Base-by-base conservation (phyloP, 2,113 vertebrate species). In the Turdus rufiventris region DNA sequence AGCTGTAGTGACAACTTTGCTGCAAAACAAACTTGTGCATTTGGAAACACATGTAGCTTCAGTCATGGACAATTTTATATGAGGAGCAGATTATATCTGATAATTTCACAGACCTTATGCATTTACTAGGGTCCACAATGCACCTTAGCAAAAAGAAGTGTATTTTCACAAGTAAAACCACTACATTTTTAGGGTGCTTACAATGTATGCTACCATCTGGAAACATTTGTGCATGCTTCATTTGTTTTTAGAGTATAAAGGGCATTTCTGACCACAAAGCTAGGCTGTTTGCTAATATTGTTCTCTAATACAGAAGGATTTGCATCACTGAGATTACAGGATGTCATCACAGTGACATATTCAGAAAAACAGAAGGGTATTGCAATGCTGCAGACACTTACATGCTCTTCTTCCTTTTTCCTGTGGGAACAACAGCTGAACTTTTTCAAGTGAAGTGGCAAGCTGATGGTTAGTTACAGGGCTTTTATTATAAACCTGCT, bases 301-400 rank as follows among this genome's bases (percentile, higher is more conserved):
- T 80, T 76, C 51, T 50, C 43, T 68, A 82, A 78, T 12, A 16
- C 42, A 50, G 65, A 73, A 33, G 29, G 28, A 54, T 82, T 88
- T 94, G 45, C 74, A 65, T 70, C 86, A 68, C 29, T 58, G 80
- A 58, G n/a, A 89, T 68, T 58, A 50, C 90, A 80, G 60, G 12
- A 54, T 86, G 42, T 24, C 34, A 34, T 48, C 51, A 68, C 48
- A 5, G 18, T 10, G 45, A 87, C 45, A 68, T 81, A 81, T 74
- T 67, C 89, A 79, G 89, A 74, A 91, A 94, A 95, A 58, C 62
- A 92, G 23, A 90, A 79, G 68, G 47, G 29, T 91, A 58, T 80
- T 86, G 88, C 74, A 96, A 77, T 0, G 2, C 51, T 67, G 47
- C n/a, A 75, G 38, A 61, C 8, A 5, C 48, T 89, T 51, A 65